These are phyloP conservation scores for Candidula unifasciata DNA, from an alignment of 2,888 invertebrate genomes.

Conservation along the genomic window DNA sequence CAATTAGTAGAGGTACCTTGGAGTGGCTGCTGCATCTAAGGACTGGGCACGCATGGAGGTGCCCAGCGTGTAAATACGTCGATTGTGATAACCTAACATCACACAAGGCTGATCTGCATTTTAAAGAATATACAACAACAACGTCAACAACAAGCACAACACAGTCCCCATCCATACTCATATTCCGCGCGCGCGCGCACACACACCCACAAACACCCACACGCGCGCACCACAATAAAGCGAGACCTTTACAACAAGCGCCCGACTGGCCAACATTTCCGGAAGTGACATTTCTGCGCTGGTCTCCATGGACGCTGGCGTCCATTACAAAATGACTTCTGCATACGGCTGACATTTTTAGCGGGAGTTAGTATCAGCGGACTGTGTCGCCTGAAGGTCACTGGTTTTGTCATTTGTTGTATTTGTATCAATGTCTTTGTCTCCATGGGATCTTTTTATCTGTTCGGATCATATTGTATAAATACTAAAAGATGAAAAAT, in stretches of 20 bases:
- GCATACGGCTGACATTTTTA: slow-evolving; percentile 32
- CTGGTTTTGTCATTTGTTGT: background rate
- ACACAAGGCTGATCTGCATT: no score
- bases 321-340: slow-evolving; percentile 32
- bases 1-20: no score
- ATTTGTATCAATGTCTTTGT: slow-evolving; percentile 1
- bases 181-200: background rate
- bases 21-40: no score
- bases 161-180: no score
- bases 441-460: background rate
- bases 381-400: slow-evolving; percentile 1
- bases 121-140: no score
- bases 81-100: no score
- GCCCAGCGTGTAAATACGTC: no score
- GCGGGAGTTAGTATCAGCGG: slow-evolving; percentile 1
- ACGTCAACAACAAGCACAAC: no score
- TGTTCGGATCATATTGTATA: background rate
- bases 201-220: background rate
- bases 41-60: no score
- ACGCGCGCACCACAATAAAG: background rate
- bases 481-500: background rate
- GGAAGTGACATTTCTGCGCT: slow-evolving; percentile 14
- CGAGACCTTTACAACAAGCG: slow-evolving; percentile 13
- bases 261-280: slow-evolving; percentile 37
- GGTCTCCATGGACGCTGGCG: slow-evolving; percentile 26